A percentile compares a stretch with the other conserved stretches of the same genome.
Conservation (phyloP, 2,113 vertebrate species). For the Lathamus discolor region DNA sequence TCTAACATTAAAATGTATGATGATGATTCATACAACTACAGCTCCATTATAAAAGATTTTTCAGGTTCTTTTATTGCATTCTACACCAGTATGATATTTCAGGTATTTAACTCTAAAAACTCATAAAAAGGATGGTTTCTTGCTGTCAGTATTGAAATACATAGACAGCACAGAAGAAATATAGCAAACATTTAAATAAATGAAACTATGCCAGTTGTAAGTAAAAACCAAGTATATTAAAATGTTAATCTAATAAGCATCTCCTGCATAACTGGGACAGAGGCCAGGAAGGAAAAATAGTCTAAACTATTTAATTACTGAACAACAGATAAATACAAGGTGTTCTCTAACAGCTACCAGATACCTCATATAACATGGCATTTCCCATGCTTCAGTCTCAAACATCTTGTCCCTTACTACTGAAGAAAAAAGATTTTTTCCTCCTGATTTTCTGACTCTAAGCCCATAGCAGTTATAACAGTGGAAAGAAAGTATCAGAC, state of each 20-base stretch:
- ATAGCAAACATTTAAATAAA: neutral
- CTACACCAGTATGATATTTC: neutral
- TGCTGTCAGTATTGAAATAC: neutral
- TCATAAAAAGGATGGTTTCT: neutral
- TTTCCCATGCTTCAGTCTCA: neutral
- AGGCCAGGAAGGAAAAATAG: neutral
- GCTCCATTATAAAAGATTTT: neutral
- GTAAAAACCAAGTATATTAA: neutral
- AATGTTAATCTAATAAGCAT: neutral
- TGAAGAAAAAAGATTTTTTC: neutral
- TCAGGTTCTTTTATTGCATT: neutral
- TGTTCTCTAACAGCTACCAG: rapidly evolving
- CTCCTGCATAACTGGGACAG: neutral
- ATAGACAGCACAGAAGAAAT: neutral
- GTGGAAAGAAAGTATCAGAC: neutral
- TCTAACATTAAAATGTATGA: neutral
- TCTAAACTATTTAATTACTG: neutral
- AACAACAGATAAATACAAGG: neutral
- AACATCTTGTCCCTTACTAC: neutral
- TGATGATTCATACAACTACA: neutral
- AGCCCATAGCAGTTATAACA: neutral
- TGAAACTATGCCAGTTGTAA: neutral
- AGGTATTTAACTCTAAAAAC: neutral
- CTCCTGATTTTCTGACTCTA: neutral
- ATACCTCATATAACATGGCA: neutral